phyloP scores from a whole-genome alignment of 2,113 vertebrate genomes.

The Elaphurus davidianus region DNA sequence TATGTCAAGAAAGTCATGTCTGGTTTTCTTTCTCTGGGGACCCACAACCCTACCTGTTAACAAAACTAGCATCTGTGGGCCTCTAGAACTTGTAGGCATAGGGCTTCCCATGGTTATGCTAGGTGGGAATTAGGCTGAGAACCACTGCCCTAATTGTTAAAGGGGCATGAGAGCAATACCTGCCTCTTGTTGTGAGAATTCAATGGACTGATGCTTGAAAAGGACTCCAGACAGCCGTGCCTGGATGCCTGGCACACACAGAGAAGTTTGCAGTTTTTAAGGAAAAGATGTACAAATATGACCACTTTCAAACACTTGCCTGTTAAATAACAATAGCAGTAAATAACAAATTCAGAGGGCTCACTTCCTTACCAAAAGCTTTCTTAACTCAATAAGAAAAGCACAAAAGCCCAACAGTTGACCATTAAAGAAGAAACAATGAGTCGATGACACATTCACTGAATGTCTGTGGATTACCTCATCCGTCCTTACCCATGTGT shows the following conservation, averaged over 20 bases:
- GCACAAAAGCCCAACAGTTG: not conserved
- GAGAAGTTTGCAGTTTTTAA: not conserved
- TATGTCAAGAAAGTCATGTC: not conserved
- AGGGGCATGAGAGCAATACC: too few relatives aligned
- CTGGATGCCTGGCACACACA: not conserved
- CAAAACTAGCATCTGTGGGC: not conserved
- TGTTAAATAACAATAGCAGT: not conserved
- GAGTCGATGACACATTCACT: not conserved
- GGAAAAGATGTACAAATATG: not conserved
- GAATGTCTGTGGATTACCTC: not conserved
- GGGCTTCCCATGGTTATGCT: fast-evolving
- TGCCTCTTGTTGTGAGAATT: not conserved
- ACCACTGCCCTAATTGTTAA: not conserved
- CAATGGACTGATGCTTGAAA: not conserved
- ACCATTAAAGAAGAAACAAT: not conserved
- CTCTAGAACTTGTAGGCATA: not conserved
- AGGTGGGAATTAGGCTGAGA: not conserved
- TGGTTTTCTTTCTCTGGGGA: not conserved
- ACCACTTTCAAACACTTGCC: not conserved
- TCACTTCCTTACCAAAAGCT: not conserved
- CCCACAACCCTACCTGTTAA: not conserved
- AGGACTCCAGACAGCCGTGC: fast-evolving
- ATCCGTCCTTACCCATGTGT: not conserved
- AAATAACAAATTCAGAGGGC: not conserved
- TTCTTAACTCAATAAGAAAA: not conserved